Evolutionary conservation across 2,113 vertebrate species (phyloP), one percentile per base, ranked within the genome.

Genomic region (Charadrius vociferus): DNA sequence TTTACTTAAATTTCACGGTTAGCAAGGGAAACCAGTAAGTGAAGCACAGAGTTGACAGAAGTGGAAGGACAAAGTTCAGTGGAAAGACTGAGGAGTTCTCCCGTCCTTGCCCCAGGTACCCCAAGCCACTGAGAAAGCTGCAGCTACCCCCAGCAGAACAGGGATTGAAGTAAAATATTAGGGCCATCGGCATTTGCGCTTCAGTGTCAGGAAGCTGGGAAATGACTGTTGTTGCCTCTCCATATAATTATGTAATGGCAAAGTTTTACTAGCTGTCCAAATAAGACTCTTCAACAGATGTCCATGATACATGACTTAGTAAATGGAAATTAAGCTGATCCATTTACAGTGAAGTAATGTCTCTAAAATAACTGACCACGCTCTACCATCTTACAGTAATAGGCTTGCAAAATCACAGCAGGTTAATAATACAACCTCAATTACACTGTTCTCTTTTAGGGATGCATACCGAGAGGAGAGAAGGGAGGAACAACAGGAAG

Each of bases 311-410:
- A 91, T 8, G 43, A 37, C 78, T 97, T 78, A 79, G 93, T 20
- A 83, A 96, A 95, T 49, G 91, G 97, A 98, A 98, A 95, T 53
- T 71, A 77, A 75, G 94, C 95, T 79, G 86, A 77, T 88, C 96
- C 41, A 55, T 72, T 93, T 36, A 43, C 62, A 86, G 82, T 98
- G 98, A 98, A 95, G 98, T 98, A 95, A 98, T 63, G 97, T 98
- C 98, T 98, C 96, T 55, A 90, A 81, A 97, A 90, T 61, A 68
- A 78, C 93, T 34, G 27, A 56, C 77, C 59, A 78, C 11, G 24
- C 47, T 75, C 88, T 67, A 74, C 81, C 53, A 47, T 82, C 87
- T 88, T 68, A 73, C 56, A 86, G 95, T 55, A 94, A 71, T 27
- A 66, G 29, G 7, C 66, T 81, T 55, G 4, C 59, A 88, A 95